phyloP scores from a whole-genome alignment of 2,888 invertebrate genomes.

The Orthosia gothica region DNA sequence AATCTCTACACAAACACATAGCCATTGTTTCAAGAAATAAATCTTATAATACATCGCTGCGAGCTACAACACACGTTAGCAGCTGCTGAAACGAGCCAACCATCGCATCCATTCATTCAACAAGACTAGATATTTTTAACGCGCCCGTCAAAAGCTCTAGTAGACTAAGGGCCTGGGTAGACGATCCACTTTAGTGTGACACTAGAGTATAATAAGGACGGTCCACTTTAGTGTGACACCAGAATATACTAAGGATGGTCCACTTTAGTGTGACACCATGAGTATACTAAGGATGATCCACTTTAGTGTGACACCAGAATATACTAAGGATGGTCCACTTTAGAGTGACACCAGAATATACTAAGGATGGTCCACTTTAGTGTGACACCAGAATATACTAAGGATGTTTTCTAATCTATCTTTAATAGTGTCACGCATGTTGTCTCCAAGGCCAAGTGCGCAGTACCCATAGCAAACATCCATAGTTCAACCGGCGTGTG shows the following conservation, averaged over 20 bases:
- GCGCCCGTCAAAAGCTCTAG: conserved; percentile 55
- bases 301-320: neutral
- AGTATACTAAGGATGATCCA: neutral
- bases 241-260: no score
- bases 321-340: no score
- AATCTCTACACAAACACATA: neutral
- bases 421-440: neutral
- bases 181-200: conserved; percentile 10
- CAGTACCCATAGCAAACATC: no score
- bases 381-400: no score
- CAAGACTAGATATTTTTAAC: conserved; percentile 68
- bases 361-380: no score
- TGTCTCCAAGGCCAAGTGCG: no score
- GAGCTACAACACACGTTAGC: conserved; percentile 29
- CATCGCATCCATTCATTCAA: conserved; percentile 71
- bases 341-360: no score
- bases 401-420: no score
- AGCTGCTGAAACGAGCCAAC: conserved; percentile 61
- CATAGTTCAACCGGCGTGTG: no score
- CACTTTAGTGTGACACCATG: no score
- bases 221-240: no score
- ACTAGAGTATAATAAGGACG: neutral
- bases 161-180: conserved; percentile 34
- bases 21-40: neutral
- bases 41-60: conserved; percentile 14